Conservation (phyloP, 2,797 vertebrate genomes). For the Hydrophis major region DNA sequence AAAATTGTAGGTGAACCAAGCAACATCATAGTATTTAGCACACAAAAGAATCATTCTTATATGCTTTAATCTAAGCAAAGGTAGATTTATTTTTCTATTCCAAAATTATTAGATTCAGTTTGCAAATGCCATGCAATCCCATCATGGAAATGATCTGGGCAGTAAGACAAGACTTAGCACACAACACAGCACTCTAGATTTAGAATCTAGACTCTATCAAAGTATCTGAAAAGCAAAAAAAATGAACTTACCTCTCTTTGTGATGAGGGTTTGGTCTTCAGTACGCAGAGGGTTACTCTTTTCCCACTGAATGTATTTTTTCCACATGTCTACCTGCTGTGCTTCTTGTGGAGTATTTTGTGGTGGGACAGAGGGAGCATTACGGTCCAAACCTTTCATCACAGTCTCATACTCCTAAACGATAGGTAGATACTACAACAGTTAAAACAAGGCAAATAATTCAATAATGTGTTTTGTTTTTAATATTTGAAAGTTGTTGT, state of each 20-base stretch:
- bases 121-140: not conserved
- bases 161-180: not conserved
- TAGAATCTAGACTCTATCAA: not conserved
- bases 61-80: not conserved
- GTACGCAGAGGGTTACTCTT: constrained; percentile 97
- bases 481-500: not conserved
- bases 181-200: not conserved
- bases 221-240: not conserved
- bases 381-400: constrained; percentile 97
- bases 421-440: constrained; percentile 6
- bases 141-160: too few relatives aligned
- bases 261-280: constrained; percentile 98
- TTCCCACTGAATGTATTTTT: constrained; percentile 99
- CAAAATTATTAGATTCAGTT: not conserved
- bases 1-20: not conserved
- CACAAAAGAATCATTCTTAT: not conserved
- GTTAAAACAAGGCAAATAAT: not conserved
- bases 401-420: constrained; percentile 96
- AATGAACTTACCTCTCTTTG: constrained; percentile 87
- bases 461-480: not conserved
- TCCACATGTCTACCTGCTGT: constrained; percentile 99
- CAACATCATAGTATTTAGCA: not conserved
- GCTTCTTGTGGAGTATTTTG: constrained; percentile 98
- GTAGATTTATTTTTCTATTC: not conserved
- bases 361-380: constrained; percentile 95